Evolutionary conservation across 2,888 invertebrate species (phyloP).

Genomic region (Pogonocherus hispidulus): DNA sequence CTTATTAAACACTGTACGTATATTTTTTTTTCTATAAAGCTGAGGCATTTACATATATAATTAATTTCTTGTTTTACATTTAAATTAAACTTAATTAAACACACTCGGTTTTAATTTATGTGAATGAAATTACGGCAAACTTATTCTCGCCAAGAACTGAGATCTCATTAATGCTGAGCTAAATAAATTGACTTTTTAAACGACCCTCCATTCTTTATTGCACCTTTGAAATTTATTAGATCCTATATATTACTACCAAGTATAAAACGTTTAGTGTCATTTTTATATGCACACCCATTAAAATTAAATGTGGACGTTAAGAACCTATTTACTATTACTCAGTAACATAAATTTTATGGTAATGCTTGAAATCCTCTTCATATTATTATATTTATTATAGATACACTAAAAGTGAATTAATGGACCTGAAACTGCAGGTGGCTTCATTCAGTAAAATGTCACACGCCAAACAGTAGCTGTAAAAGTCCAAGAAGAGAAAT

Average conservation of each 20-base stretch:
- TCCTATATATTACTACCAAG: conserved; percentile 43
- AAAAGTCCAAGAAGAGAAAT: too few species aligned
- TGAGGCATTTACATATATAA: not conserved
- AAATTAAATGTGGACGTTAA: conserved; percentile 38
- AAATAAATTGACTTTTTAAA: conserved; percentile 51
- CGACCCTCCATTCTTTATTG: conserved; percentile 47
- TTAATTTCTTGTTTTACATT: conserved; percentile 32
- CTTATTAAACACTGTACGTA: too few species aligned
- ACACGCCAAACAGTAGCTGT: not conserved
- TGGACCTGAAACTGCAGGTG: not conserved
- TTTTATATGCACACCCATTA: conserved; percentile 41
- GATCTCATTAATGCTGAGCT: conserved; percentile 47
- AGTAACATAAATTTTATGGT: conserved; percentile 22
- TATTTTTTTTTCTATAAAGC: not conserved
- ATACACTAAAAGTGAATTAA: not conserved
- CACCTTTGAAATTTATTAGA: conserved; percentile 50
- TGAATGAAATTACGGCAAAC: conserved; percentile 38
- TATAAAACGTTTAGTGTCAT: conserved; percentile 40
- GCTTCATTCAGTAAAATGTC: not conserved
- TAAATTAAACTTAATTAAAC: conserved; percentile 40
- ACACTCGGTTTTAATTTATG: conserved; percentile 40
- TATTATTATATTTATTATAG: conserved; percentile 1
- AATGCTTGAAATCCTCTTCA: conserved; percentile 19
- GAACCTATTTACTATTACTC: conserved; percentile 33
- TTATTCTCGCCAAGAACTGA: conserved; percentile 41